phyloP scores from a whole-genome alignment of 1,140 invertebrate species.

The Macrotrachela quadricornifera region DNA sequence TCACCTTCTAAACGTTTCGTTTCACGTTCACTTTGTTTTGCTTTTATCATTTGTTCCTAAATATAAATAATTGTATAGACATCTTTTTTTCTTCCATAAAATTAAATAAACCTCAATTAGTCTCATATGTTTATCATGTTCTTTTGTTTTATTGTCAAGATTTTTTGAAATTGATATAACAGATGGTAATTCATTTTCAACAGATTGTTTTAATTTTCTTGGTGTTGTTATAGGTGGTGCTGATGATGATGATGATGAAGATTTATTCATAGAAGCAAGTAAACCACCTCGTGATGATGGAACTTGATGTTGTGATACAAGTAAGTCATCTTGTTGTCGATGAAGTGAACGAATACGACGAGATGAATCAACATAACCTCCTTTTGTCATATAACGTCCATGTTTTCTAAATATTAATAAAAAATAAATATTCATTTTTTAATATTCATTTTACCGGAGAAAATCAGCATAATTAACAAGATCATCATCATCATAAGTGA shows the following conservation, averaged over 20 bases:
- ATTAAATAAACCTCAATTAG: neutral
- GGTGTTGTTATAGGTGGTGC: neutral
- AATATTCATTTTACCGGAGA: neutral
- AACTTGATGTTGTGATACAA: too few species aligned
- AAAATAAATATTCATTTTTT: neutral
- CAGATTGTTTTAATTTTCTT: neutral
- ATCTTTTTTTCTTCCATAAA: too few species aligned
- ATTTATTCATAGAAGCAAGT: neutral
- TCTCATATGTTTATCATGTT: constrained; percentile 7
- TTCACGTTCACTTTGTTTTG: constrained; percentile 27
- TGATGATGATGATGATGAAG: neutral
- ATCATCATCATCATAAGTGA: constrained; percentile 8
- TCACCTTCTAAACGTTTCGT: constrained; percentile 25
- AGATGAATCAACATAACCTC: constrained; percentile 3
- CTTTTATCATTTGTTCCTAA: constrained; percentile 25
- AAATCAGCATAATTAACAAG: constrained; percentile 5
- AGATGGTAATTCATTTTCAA: neutral
- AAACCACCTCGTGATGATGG: too few species aligned
- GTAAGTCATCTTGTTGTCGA: too few species aligned
- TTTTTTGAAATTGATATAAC: neutral
- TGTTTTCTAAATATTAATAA: constrained; percentile 2
- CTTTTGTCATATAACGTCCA: constrained; percentile 6
- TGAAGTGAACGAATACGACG: neutral
- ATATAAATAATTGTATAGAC: too few species aligned
- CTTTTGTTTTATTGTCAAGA: neutral